Percentiles rank a stretch among this genome's conserved stretches.
Conservation (phyloP, 1,140 invertebrate genomes). For the Frieseomelitta varia region DNA sequence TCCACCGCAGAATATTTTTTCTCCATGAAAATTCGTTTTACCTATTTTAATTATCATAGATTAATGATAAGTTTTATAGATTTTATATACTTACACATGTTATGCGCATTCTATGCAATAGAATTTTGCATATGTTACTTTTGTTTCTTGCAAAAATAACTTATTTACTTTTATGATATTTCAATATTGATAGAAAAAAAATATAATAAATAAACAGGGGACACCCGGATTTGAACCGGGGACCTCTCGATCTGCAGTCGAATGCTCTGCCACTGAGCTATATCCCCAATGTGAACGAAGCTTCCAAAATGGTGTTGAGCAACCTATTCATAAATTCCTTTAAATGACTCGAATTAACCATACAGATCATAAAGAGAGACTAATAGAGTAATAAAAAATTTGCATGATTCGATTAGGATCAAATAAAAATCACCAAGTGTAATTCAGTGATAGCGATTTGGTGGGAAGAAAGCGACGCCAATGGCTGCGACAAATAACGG, state of each 20-base stretch:
- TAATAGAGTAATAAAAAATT: not conserved
- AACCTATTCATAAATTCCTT: not conserved
- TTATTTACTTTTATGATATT: not conserved
- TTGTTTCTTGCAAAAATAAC: too few relatives aligned
- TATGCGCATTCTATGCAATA: too few relatives aligned
- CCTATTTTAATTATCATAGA: too few relatives aligned
- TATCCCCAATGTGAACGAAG: slow-evolving; percentile 83
- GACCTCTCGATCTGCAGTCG: slow-evolving; percentile 96
- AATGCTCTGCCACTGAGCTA: slow-evolving; percentile 96
- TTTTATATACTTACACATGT: too few relatives aligned
- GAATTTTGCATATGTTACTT: too few relatives aligned
- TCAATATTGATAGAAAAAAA: not conserved
- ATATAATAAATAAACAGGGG: slow-evolving; percentile 83
- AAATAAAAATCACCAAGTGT: too few relatives aligned
- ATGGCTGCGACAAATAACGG: slow-evolving; percentile 46
- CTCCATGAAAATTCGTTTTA: too few relatives aligned
- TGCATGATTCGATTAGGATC: not conserved
- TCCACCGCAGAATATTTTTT: not conserved
- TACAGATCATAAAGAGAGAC: not conserved
- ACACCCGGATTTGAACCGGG: slow-evolving; percentile 95
- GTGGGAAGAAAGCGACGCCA: not conserved
- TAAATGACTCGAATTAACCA: not conserved
- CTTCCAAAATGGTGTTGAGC: not conserved
- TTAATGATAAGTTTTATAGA: too few relatives aligned
- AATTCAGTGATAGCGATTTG: not conserved